Percentiles rank a stretch among this genome's conserved stretches.
phyloP scores from a whole-genome alignment of 2,888 invertebrate genomes.

The Blomia tropicalis region DNA sequence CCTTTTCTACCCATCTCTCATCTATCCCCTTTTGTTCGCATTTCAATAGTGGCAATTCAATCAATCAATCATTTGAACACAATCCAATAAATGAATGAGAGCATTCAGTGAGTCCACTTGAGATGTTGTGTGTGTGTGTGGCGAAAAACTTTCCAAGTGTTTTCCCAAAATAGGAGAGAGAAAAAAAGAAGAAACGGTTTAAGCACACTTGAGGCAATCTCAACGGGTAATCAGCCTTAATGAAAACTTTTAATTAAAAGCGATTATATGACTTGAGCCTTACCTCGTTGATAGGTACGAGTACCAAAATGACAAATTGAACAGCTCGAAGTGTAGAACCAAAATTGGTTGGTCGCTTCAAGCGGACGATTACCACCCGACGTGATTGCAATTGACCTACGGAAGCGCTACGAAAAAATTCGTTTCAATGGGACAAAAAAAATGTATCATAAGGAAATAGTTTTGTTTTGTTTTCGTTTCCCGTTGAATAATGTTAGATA shows the following conservation, averaged over 20 bases:
- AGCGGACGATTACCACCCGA: constrained; percentile 12
- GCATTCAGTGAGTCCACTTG: too few relatives aligned
- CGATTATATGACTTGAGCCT: background rate
- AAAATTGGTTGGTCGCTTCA: constrained; percentile 21
- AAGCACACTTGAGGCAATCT: background rate
- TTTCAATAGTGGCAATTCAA: too few relatives aligned
- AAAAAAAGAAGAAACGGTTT: too few relatives aligned
- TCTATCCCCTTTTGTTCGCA: too few relatives aligned
- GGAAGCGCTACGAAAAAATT: background rate
- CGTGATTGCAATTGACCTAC: background rate
- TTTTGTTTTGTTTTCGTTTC: too few relatives aligned
- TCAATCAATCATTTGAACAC: too few relatives aligned
- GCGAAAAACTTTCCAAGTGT: too few relatives aligned
- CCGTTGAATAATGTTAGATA: too few relatives aligned
- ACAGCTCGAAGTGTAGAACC: constrained; percentile 12
- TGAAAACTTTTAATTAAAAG: background rate
- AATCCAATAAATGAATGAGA: too few relatives aligned
- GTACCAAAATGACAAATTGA: constrained; percentile 20
- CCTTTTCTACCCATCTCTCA: too few relatives aligned
- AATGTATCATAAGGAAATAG: background rate
- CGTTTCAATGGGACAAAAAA: background rate
- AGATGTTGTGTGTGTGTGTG: too few relatives aligned
- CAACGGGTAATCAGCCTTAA: background rate
- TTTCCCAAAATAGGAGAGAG: too few relatives aligned
- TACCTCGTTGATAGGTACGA: constrained; percentile 22